Evolutionary conservation across 2,797 vertebrate species (phyloP), one percentile per base, ranked within the genome.

Genomic region (Scomberomorus guttatus): DNA sequence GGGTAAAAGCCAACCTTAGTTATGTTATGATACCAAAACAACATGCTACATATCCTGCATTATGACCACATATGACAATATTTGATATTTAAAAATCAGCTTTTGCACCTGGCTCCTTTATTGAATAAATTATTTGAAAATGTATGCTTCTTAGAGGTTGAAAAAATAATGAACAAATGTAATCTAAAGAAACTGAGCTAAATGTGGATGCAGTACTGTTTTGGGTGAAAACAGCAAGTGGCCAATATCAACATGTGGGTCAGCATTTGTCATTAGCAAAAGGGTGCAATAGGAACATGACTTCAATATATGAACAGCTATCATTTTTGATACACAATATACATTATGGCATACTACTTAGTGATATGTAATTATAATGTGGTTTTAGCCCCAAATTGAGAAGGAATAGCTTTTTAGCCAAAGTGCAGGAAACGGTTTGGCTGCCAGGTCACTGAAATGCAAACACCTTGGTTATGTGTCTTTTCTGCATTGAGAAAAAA

Each of bases 141-240:
- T n/a, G 5, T 32, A 46, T 17, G 13, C 29, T 65, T 17, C 12
- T 34, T 50, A 14, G 7, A 57, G 6, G 39, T 13, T 29, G 18
- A 44, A 34, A 29, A 22, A 57, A 4, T 9, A n/a, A 46, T 17
- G 0, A 11, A 46, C 5, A 27, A 22, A 37, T 34, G 39, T 60
- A 61, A 58, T 54, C 15, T 0, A 42, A 24, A 20, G 10, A 64
- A 24, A 0, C 14, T 17, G 13, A 60, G 64, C 6, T 52, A 22
- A 52, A 62, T 17, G 25, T 46, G 34, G 17, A 8, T 75, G 77
- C 4, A 1, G 11, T 32, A 8, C 7, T 92, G 87, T 91, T 92
- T 84, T 25, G 69, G 72, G 52, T 89, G 37, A 72, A 87, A 89
- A 90, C 85, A 90, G 4, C 17, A 37, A 62, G 58, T 34, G 20